Conservation (phyloP, 2,888 invertebrate species). For the Zhengitettix transpicula region DNA sequence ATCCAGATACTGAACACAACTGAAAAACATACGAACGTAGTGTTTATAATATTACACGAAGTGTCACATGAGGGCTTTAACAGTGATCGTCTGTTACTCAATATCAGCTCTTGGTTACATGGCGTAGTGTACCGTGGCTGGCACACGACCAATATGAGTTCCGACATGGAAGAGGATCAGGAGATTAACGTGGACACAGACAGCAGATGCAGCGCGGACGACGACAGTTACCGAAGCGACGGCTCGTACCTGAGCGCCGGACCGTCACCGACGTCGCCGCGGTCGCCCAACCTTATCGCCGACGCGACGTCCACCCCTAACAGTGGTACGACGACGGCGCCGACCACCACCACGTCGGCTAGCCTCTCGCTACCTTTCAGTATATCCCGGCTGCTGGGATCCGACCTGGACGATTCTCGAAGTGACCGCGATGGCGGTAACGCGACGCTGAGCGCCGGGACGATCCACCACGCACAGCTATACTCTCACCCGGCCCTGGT, state of each 20-base stretch:
- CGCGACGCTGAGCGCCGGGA: slow-evolving; percentile 3
- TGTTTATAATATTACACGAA: background rate
- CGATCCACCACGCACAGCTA: slow-evolving; percentile 2
- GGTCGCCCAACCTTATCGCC: background rate
- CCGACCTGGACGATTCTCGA: slow-evolving; percentile 2
- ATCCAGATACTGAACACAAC: too few relatives aligned
- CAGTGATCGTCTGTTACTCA: background rate
- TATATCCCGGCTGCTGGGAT: slow-evolving; percentile 46
- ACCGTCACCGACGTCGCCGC: slow-evolving; percentile 25
- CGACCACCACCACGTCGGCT: background rate
- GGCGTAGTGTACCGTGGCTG: too few relatives aligned
- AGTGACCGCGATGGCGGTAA: background rate
- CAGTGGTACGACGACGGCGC: background rate
- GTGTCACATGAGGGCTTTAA: background rate
- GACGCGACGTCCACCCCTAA: background rate
- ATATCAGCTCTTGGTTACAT: too few relatives aligned
- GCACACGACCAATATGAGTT: background rate
- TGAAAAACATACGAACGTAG: background rate
- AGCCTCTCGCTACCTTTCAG: slow-evolving; percentile 48
- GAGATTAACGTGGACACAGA: slow-evolving; percentile 51
- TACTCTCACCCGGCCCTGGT: slow-evolving; percentile 16
- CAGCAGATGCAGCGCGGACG: slow-evolving; percentile 44
- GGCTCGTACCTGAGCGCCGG: slow-evolving; percentile 2
- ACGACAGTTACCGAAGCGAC: slow-evolving; percentile 16
- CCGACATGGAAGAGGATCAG: slow-evolving; percentile 26